These are phyloP conservation scores for Melanogrammus aeglefinus DNA, from an alignment of 2,797 vertebrate genomes.

Conservation along the genomic window DNA sequence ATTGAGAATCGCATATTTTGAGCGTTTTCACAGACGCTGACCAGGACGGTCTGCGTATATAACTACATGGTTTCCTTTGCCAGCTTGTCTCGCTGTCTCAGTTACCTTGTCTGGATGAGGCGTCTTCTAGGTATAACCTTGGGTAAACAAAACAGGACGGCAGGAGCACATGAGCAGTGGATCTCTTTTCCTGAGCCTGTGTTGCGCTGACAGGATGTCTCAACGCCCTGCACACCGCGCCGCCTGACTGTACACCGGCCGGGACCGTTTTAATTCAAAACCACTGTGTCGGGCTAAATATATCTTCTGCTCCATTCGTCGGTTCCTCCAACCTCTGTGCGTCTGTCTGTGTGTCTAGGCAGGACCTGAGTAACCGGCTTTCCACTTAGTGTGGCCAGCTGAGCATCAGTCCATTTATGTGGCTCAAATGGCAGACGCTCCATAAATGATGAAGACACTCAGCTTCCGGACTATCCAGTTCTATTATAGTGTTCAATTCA, in stretches of 20 bases:
- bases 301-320: conserved; percentile 44
- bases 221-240: background rate
- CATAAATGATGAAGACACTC: conserved; percentile 18
- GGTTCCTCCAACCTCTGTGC: conserved; percentile 32
- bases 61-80: conserved; percentile 6
- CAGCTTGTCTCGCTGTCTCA: conserved; percentile 41
- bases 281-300: conserved; percentile 54
- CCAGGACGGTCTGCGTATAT: background rate
- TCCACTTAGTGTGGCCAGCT: conserved; percentile 42
- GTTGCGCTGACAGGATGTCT: background rate
- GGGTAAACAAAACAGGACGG: conserved; percentile 57
- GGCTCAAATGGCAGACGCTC: conserved; percentile 21
- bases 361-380: conserved; percentile 21
- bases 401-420: conserved; percentile 41
- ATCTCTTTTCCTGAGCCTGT: background rate
- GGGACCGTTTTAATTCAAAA: conserved; percentile 57
- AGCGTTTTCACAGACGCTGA: conserved; percentile 1
- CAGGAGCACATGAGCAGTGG: conserved; percentile 14
- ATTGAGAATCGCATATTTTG: background rate
- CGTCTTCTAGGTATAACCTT: conserved; percentile 58
- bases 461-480: conserved; percentile 6
- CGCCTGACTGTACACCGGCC: background rate
- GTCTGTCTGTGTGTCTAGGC: conserved; percentile 7
- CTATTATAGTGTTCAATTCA: conserved; percentile 7
- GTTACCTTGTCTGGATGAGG: conserved; percentile 32